These are phyloP conservation scores for Forbesichthys agassizii DNA, from an alignment of 2,113 vertebrate species.

Conservation along the genomic window DNA sequence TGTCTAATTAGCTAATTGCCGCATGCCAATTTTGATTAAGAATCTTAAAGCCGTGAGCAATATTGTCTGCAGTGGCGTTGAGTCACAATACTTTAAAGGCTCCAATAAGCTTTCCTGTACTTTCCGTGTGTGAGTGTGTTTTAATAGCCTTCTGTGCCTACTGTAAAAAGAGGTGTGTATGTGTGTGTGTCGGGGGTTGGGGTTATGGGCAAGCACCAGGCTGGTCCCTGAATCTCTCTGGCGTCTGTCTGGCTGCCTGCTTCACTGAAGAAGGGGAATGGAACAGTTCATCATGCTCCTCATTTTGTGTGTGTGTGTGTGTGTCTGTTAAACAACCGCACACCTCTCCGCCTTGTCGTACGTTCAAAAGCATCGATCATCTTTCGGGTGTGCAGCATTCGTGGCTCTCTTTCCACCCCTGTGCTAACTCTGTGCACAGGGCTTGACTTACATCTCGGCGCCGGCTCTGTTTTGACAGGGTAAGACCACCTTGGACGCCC, in stretches of 20 bases:
- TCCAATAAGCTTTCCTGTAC: too few species aligned
- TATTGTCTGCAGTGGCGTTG: constrained; percentile 8
- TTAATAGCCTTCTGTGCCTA: too few species aligned
- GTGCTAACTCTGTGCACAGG: constrained; percentile 1
- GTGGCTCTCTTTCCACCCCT: background rate
- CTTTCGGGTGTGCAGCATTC: constrained; percentile 16
- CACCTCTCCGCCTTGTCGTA: background rate
- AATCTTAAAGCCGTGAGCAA: constrained; percentile 31
- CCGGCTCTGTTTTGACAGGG: constrained; percentile 51
- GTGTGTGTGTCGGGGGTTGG: background rate
- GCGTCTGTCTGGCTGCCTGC: constrained; percentile 9
- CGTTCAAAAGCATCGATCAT: constrained; percentile 15
- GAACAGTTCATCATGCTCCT: constrained; percentile 6
- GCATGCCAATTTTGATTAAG: constrained; percentile 67
- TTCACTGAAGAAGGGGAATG: constrained; percentile 3
- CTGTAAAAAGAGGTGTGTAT: background rate
- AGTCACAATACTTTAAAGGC: too few species aligned
- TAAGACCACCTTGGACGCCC: constrained; percentile 50
- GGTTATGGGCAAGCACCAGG: too few species aligned
- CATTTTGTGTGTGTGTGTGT: constrained; percentile 8
- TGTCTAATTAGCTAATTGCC: constrained; percentile 73
- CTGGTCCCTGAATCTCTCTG: constrained; percentile 8
- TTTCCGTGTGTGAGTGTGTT: constrained; percentile 10
- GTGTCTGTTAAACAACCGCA: constrained; percentile 8
- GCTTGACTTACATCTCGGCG: constrained; percentile 25